These are phyloP conservation scores for Anticlea derivata DNA, from an alignment of 2,888 invertebrate genomes.

Conservation along the genomic window DNA sequence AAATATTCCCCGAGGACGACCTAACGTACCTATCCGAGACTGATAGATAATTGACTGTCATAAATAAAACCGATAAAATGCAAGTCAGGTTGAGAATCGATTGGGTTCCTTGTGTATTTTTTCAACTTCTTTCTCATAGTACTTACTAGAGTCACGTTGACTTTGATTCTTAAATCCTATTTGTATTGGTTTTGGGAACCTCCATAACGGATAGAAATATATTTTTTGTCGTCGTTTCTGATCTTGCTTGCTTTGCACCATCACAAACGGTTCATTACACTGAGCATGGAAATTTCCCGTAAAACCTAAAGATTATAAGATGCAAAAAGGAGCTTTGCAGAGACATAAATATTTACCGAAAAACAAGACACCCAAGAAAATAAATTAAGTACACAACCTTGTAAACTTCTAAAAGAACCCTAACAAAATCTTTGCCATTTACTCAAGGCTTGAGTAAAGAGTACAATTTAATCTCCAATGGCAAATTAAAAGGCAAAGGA, in stretches of 20 bases:
- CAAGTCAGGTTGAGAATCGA: slow-evolving; percentile 14
- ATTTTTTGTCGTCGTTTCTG: no score
- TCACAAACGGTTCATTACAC: no score
- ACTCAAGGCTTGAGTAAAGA: background rate
- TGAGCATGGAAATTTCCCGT: no score
- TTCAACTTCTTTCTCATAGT: background rate
- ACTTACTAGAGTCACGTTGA: no score
- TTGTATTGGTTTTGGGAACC: no score
- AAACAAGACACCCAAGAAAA: no score
- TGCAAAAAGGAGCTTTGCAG: background rate
- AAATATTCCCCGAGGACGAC: slow-evolving; percentile 45
- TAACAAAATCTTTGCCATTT: slow-evolving; percentile 7
- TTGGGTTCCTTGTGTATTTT: slow-evolving; percentile 8
- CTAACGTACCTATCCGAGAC: slow-evolving; percentile 21
- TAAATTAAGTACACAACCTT: slow-evolving; percentile 4
- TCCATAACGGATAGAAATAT: no score
- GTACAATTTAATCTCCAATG: slow-evolving; percentile 4
- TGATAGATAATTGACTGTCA: slow-evolving; percentile 17
- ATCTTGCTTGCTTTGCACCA: no score
- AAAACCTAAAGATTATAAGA: no score
- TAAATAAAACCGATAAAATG: slow-evolving; percentile 19
- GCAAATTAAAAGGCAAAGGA: slow-evolving; percentile 2
- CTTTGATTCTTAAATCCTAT: no score
- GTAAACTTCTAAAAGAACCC: background rate
- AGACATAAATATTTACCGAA: background rate